Base-by-base conservation (phyloP, 2,797 vertebrate species). In the Sorex maritimensis region DNA sequence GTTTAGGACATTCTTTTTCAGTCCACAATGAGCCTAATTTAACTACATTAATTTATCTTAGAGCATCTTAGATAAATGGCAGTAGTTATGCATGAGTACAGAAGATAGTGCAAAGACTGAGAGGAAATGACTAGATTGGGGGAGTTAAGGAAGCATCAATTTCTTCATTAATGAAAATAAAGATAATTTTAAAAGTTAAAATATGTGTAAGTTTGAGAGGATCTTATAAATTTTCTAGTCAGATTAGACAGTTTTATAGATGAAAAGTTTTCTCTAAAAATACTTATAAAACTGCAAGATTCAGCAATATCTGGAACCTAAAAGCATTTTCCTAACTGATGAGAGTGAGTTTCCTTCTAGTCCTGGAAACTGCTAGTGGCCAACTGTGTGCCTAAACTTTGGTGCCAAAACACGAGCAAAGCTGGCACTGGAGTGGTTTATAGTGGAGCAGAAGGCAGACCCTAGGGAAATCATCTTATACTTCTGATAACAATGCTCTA, bases 281-380 rank as follows among this genome's bases (percentile, higher is more conserved):
- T n/a, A n/a, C 13, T 82, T 86, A 65, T 30, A 65, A 26, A 87
- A 58, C 55, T 71, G n/a, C 19, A 68, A 14, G 19, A 34, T 86
- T 86, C 26, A 28, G 34, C 28, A 28, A 15, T 75, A 77, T 73
- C 73, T 89, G 78, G 34, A 93, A 75, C 13, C n/a, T 38, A 12
- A 89, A 65, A 75, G 9, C 21, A 49, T 94, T 94, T 95, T 96
- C 28, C 84, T 68, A 91, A 81, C 46, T 85, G 46, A 85, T 65
- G 65, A 93, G 23, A 79, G 88, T 46, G 65, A 81, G 19, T 38
- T 89, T 86, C 82, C n/a, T 87, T 87, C 17, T 78, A 58, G 55
- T 84, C 87, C 38, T 93, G 72, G 46, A 86, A 85, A 79, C 46
- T 28, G 2, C 69, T 74, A 81, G 65, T 85, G 65, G 81, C 46